Percentiles rank a stretch among this genome's conserved stretches.
Conservation (phyloP, 1,140 invertebrate species). For the Trichogramma pretiosum region DNA sequence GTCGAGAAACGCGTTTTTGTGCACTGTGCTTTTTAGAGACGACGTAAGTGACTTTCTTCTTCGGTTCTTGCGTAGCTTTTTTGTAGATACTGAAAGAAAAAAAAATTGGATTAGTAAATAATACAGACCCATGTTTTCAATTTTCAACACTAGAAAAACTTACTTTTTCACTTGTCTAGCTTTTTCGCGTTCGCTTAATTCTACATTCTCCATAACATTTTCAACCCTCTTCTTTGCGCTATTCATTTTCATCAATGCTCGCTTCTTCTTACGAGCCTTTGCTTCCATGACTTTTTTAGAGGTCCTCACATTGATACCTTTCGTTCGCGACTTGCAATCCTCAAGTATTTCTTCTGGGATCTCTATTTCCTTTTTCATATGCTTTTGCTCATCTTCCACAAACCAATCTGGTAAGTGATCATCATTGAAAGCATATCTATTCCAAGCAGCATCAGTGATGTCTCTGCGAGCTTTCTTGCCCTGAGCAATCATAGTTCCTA, state of each 20-base stretch:
- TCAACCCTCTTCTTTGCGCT: conserved; percentile 95
- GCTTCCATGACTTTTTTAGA: conserved; percentile 99
- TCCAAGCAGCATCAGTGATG: conserved; percentile 81
- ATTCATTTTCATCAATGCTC: conserved; percentile 75
- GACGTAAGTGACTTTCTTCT: conserved; percentile 88
- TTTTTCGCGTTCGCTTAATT: conserved; percentile 86
- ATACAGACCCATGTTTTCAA: background rate
- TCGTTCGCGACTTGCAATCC: conserved; percentile 66
- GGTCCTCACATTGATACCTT: conserved; percentile 86
- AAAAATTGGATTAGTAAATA: conserved; percentile 6
- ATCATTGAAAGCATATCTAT: conserved; percentile 83
- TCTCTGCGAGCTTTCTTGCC: conserved; percentile 81
- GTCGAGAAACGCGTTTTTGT: conserved; percentile 67
- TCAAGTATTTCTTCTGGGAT: conserved; percentile 68
- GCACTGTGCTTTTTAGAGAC: conserved; percentile 84
- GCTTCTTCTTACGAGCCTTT: conserved; percentile 92
- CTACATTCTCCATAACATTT: conserved; percentile 77
- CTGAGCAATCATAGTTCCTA: conserved; percentile 75
- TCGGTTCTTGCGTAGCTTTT: conserved; percentile 73
- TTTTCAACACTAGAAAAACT: conserved; percentile 33
- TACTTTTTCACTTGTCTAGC: conserved; percentile 82
- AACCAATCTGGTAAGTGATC: conserved; percentile 94
- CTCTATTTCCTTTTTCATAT: conserved; percentile 70
- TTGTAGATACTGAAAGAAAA: conserved; percentile 72
- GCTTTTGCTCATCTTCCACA: conserved; percentile 83